A percentile compares a stretch with the other conserved stretches of the same genome.
Conservation (phyloP, 2,797 vertebrate genomes). For the Propithecus deckenii region DNA sequence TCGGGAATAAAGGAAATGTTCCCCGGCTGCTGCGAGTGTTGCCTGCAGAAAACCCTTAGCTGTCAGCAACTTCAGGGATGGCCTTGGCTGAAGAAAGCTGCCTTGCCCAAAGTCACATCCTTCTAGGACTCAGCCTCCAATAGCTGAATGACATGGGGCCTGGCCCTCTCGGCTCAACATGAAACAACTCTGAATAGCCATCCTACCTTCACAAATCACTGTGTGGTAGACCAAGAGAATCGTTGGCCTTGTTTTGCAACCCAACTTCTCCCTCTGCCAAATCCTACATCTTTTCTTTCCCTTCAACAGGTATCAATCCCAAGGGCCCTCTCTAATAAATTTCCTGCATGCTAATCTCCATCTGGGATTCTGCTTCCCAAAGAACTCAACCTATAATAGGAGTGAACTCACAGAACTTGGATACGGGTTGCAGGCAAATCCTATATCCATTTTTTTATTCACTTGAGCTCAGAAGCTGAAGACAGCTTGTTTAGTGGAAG, state of each 20-base stretch:
- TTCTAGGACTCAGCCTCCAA: neutral
- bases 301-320: neutral
- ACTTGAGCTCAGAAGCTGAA: neutral
- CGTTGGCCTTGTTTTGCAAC: neutral
- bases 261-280: neutral
- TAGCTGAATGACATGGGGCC: neutral
- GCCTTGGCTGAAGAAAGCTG: neutral
- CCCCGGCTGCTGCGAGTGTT: neutral
- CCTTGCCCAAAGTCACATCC: neutral
- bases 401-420: neutral
- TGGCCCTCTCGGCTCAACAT: neutral
- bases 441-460: neutral
- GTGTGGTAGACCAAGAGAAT: neutral
- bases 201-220: neutral
- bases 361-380: neutral
- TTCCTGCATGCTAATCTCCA: neutral
- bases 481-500: neutral
- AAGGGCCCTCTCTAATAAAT: neutral
- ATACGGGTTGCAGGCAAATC: neutral
- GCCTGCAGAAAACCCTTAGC: neutral
- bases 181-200: neutral
- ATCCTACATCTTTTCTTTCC: neutral
- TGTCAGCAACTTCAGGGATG: neutral
- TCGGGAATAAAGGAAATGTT: conserved; percentile 14
- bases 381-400: neutral